phyloP scores from a whole-genome alignment of 2,113 vertebrate species.

The Mesitornis unicolor region DNA sequence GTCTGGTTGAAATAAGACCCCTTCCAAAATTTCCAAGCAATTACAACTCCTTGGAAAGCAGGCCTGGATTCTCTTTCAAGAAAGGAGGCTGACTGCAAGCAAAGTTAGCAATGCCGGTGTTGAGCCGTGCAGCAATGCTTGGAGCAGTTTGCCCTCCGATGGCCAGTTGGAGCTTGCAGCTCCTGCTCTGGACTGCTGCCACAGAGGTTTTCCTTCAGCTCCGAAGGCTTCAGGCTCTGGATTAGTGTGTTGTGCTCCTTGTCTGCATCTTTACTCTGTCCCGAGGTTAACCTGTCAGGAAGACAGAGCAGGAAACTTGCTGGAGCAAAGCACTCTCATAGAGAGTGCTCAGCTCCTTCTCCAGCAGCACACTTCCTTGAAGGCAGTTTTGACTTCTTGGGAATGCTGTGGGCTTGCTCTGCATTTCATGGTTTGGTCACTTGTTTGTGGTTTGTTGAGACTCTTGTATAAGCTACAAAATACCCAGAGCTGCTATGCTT shows the following conservation, averaged over 20 bases:
- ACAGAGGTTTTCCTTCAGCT: background rate
- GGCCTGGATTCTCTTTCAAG: background rate
- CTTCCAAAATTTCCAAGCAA: background rate
- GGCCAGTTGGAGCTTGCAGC: constrained; percentile 29
- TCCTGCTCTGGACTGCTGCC: background rate
- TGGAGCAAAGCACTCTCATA: background rate
- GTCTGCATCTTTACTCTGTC: background rate
- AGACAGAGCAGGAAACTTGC: background rate
- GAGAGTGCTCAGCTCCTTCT: background rate
- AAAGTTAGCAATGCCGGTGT: background rate
- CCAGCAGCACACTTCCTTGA: background rate
- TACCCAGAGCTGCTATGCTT: background rate
- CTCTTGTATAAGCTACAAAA: background rate
- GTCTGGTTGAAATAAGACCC: background rate
- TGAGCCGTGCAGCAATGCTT: background rate
- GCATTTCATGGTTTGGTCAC: background rate
- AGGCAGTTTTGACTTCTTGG: background rate
- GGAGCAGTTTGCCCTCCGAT: constrained; percentile 63
- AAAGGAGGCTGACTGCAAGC: background rate
- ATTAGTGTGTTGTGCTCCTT: background rate
- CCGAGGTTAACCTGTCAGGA: background rate
- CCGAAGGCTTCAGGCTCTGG: background rate
- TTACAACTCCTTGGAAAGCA: constrained; percentile 37
- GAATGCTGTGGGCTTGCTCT: background rate
- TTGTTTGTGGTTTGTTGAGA: background rate